These are phyloP conservation scores for Stegostoma tigrinum DNA, from an alignment of 2,113 vertebrate species.

Conservation along the genomic window DNA sequence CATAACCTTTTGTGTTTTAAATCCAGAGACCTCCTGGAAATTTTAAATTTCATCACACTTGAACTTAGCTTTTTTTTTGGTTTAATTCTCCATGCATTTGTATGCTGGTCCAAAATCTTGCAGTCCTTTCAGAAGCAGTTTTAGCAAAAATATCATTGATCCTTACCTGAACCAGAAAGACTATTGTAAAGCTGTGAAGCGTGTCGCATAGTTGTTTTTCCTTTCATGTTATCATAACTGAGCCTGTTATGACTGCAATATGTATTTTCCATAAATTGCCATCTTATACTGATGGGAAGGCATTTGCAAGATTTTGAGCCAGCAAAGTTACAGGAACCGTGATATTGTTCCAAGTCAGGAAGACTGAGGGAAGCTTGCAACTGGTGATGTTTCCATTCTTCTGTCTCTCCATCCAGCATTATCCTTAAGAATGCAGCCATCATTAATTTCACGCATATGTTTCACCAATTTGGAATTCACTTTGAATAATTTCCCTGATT, in stretches of 20 bases:
- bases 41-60: background rate
- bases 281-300: background rate
- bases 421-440: background rate
- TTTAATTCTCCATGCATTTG: background rate
- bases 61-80: background rate
- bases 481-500: background rate
- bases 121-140: background rate
- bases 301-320: background rate
- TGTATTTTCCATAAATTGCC: background rate
- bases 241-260: background rate
- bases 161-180: no score
- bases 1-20: background rate
- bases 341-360: no score
- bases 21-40: background rate
- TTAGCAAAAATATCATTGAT: background rate
- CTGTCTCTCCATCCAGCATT: background rate
- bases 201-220: background rate
- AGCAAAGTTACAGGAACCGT: no score
- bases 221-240: background rate
- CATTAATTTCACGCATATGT: background rate
- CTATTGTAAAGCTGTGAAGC: slow-evolving; percentile 10
- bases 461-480: background rate
- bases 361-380: no score
- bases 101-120: background rate
- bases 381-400: no score